Percentiles rank a stretch among this genome's conserved stretches.
Conservation (phyloP, 2,113 vertebrate genomes). For the Enhydra lutris region DNA sequence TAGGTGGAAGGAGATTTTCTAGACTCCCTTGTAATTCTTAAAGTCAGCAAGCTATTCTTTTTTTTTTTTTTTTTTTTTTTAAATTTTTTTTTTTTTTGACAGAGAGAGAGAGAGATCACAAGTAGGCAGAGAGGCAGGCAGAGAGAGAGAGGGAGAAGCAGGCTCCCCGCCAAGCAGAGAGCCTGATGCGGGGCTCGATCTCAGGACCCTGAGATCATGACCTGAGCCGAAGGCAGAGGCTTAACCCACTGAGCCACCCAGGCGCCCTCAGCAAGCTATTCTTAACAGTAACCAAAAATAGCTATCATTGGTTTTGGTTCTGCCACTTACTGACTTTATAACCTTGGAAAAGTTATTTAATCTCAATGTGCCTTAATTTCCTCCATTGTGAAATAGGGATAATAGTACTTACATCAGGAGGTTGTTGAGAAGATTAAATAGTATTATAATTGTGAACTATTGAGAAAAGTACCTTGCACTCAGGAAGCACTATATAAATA, state of each 20-base stretch:
- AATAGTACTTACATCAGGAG: not conserved
- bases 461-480: not conserved
- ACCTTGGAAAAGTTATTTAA: not conserved
- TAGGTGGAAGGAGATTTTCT: not conserved
- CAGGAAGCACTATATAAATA: not conserved
- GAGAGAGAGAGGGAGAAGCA: no score
- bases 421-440: conserved; percentile 31
- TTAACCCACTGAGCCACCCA: no score
- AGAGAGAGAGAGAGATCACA: no score
- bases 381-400: not conserved
- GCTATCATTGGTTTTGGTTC: not conserved
- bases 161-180: no score
- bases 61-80: no score
- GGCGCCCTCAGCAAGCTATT: conserved; percentile 6
- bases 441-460: not conserved
- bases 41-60: not conserved
- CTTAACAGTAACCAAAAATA: not conserved
- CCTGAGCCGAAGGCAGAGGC: no score
- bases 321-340: not conserved
- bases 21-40: not conserved
- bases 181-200: no score
- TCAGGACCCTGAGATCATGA: no score
- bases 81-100: no score
- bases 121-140: no score
- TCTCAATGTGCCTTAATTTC: conserved; percentile 8